Conservation (phyloP, 1,140 invertebrate species). For the Cryptotermes secundus region DNA sequence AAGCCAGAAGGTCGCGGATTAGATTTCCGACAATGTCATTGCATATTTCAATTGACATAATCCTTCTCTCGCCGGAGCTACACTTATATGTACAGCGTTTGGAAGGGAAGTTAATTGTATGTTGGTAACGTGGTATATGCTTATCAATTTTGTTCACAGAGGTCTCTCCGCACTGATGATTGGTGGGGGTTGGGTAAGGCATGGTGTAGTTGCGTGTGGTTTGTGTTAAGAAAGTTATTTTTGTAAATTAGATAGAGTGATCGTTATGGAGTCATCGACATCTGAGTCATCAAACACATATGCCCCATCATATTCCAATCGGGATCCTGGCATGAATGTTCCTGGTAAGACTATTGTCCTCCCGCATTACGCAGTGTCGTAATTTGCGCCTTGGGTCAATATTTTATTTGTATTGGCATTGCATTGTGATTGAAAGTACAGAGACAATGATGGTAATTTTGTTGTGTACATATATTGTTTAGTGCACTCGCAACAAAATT, state of each 20-base stretch:
- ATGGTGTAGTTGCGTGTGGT: too few relatives aligned
- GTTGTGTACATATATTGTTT: conserved; percentile 36
- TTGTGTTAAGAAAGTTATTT: not conserved
- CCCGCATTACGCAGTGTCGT: not conserved
- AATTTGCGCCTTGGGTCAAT: not conserved
- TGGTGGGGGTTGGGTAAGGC: not conserved
- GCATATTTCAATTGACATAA: too few relatives aligned
- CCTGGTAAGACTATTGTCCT: conserved; percentile 22
- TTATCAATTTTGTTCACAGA: not conserved
- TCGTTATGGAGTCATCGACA: not conserved
- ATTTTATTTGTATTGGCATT: not conserved
- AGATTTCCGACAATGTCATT: too few relatives aligned
- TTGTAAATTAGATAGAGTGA: not conserved
- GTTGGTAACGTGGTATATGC: not conserved
- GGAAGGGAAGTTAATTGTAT: too few relatives aligned
- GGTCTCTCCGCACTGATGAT: not conserved
- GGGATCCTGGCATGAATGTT: conserved; percentile 35
- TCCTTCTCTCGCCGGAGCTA: too few relatives aligned
- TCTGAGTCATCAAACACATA: not conserved
- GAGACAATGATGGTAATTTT: not conserved
- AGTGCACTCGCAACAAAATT: conserved; percentile 47
- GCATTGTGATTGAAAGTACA: not conserved
- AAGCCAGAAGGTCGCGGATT: too few relatives aligned
- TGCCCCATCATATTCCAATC: conserved; percentile 27
- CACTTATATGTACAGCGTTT: too few relatives aligned